Evolutionary conservation across 92 coral and sea anemone genomes (phyloP).

Genomic region (Porites cylindrica): DNA sequence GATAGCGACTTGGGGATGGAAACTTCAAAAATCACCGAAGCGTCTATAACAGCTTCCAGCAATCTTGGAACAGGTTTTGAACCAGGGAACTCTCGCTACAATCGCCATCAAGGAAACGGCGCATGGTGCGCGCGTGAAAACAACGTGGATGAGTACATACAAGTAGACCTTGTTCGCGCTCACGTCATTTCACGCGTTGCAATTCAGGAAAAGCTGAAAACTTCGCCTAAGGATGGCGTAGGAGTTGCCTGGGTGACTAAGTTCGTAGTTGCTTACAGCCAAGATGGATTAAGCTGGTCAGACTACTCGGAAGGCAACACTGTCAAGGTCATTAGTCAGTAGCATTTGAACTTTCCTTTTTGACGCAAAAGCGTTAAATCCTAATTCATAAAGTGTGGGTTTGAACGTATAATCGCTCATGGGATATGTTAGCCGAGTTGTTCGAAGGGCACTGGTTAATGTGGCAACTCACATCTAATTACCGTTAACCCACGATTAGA

Average conservation of each 20-base stretch:
- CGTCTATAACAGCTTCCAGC: constrained; percentile 76
- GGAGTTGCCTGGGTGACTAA: constrained; percentile 70
- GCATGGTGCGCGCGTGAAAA: constrained; percentile 78
- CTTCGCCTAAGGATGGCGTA: constrained; percentile 22
- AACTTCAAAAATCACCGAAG: constrained; percentile 37
- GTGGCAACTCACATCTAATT: no score
- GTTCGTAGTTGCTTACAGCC: constrained; percentile 59
- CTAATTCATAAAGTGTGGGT: background rate
- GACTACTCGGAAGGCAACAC: constrained; percentile 42
- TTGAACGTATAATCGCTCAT: background rate
- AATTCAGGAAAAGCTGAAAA: constrained; percentile 59
- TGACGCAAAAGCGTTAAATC: background rate
- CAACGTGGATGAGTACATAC: constrained; percentile 52
- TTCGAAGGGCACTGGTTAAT: no score
- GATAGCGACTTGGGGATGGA: constrained; percentile 65
- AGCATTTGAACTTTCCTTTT: background rate
- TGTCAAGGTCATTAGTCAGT: constrained; percentile 31
- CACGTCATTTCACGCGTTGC: constrained; percentile 53
- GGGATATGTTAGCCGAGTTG: no score
- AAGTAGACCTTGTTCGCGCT: constrained; percentile 45
- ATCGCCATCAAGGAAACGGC: constrained; percentile 74
- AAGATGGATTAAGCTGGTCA: constrained; percentile 55
- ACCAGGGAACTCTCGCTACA: constrained; percentile 70
- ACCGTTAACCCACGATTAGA: no score
- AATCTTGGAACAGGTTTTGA: constrained; percentile 46